These are phyloP conservation scores for Danio albolineatus DNA, from an alignment of 2,797 vertebrate species.

Conservation along the genomic window DNA sequence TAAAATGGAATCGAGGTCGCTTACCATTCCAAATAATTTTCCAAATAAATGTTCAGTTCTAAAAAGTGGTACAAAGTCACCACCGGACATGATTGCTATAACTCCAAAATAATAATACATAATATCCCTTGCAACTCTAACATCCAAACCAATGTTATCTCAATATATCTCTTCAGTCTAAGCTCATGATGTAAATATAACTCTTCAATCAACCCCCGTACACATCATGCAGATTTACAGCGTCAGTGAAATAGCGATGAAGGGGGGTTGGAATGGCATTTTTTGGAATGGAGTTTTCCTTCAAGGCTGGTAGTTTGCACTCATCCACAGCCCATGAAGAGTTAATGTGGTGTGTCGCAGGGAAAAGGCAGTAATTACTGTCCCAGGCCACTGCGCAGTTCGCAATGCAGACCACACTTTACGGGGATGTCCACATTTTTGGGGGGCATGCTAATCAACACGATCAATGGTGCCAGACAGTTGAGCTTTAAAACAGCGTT, in stretches of 20 bases:
- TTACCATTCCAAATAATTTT: no score
- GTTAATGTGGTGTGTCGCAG: conserved; percentile 70
- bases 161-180: not conserved
- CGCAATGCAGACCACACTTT: conserved; percentile 68
- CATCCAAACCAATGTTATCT: conserved; percentile 11
- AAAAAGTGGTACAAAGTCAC: no score
- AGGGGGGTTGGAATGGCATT: conserved; percentile 39
- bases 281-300: conserved; percentile 64
- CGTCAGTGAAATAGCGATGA: conserved; percentile 19
- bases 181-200: not conserved
- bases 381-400: conserved; percentile 69
- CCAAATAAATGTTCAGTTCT: no score
- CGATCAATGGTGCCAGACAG: conserved; percentile 66
- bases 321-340: conserved; percentile 66
- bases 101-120: conserved; percentile 12
- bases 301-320: conserved; percentile 69
- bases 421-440: conserved; percentile 66
- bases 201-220: conserved; percentile 16
- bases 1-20: no score
- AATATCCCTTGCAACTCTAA: conserved; percentile 3
- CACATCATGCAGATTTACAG: conserved; percentile 1
- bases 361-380: conserved; percentile 68
- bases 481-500: conserved; percentile 72
- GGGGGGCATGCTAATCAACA: conserved; percentile 61
- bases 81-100: not conserved